Evolutionary conservation across 2,888 invertebrate species (phyloP).

Genomic region (Adineta ricciae): DNA sequence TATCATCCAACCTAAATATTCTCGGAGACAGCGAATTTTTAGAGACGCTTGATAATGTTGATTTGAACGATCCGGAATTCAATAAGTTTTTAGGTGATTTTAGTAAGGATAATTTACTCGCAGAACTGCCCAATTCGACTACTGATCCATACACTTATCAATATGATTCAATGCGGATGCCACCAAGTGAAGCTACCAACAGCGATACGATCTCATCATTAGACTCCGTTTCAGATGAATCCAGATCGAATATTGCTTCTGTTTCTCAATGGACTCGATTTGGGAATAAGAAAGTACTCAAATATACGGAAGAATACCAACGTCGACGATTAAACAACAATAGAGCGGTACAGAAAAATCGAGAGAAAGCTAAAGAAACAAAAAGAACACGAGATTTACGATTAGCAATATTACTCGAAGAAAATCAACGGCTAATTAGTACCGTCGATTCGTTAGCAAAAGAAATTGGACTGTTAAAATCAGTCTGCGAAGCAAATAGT

Average conservation of each 20-base stretch:
- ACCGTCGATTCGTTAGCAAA: background rate
- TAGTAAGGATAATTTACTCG: background rate
- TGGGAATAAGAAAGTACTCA: background rate
- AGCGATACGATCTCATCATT: too few relatives aligned
- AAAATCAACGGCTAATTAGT: background rate
- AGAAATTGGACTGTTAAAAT: background rate
- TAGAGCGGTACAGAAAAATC: background rate
- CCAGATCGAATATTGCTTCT: background rate
- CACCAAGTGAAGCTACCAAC: too few relatives aligned
- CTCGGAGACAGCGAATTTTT: background rate
- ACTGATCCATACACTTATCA: too few relatives aligned
- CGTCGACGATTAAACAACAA: background rate
- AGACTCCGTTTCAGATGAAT: background rate
- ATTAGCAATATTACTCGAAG: background rate
- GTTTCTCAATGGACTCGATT: background rate
- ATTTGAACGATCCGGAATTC: background rate
- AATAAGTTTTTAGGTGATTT: background rate
- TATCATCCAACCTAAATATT: background rate
- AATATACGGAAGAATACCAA: background rate
- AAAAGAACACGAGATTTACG: background rate
- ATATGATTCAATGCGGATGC: too few relatives aligned
- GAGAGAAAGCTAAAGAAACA: background rate
- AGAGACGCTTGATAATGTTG: background rate
- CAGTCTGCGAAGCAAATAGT: too few relatives aligned
- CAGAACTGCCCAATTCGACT: background rate